These are phyloP conservation scores for Lindbergichthys nudifrons DNA, from an alignment of 2,797 vertebrate species.

Conservation along the genomic window DNA sequence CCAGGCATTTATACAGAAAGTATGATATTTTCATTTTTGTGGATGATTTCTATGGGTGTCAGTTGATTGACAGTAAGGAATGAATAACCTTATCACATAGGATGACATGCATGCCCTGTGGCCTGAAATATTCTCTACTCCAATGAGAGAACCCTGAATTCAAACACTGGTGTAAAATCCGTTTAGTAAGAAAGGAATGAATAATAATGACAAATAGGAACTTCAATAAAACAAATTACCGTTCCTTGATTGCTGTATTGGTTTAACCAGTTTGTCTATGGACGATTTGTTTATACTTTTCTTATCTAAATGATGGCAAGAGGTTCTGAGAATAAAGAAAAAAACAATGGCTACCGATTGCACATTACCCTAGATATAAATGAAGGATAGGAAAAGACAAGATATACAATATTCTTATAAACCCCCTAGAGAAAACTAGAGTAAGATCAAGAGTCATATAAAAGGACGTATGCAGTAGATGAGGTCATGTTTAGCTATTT, in stretches of 20 bases:
- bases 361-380: background rate
- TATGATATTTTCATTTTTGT: background rate
- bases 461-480: background rate
- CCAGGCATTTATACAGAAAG: background rate
- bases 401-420: background rate
- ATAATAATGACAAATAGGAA: background rate
- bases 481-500: constrained; percentile 10
- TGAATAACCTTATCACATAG: constrained; percentile 7
- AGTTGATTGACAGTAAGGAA: constrained; percentile 30
- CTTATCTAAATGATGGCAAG: background rate
- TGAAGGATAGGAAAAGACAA: background rate
- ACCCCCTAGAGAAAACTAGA: background rate
- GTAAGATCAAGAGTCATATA: background rate
- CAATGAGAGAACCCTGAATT: background rate
- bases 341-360: background rate
- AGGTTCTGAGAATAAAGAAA: background rate
- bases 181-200: background rate
- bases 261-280: background rate
- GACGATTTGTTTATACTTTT: background rate
- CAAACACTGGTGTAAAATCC: constrained; percentile 14
- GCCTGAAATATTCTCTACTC: constrained; percentile 15
- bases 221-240: background rate
- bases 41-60: constrained; percentile 5
- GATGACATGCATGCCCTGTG: background rate
- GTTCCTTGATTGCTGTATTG: background rate